Percentiles rank a stretch among this genome's conserved stretches.
Conservation (phyloP, 2,797 vertebrate genomes). For the Benthosema pterotum region DNA sequence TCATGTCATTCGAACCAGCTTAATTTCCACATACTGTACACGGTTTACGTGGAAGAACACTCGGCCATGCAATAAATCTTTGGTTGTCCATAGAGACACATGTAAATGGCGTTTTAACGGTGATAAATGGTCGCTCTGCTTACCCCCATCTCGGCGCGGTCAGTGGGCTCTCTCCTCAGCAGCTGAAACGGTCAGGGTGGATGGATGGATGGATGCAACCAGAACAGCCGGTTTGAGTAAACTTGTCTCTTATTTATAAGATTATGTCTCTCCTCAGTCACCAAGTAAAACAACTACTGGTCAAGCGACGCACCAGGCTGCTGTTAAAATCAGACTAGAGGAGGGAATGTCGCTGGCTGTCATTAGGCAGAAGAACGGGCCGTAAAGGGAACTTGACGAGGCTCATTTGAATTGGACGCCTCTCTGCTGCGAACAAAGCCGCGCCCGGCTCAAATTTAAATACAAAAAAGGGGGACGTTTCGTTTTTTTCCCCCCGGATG, state of each 20-base stretch:
- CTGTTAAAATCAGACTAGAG: slow-evolving; percentile 11
- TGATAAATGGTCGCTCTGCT: slow-evolving; percentile 35
- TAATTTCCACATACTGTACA: background rate
- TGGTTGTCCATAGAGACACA: too few relatives aligned
- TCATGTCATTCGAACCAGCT: slow-evolving; percentile 38
- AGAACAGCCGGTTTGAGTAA: slow-evolving; percentile 37
- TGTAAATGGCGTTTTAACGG: too few relatives aligned
- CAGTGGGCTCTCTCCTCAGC: slow-evolving; percentile 60
- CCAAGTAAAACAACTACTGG: slow-evolving; percentile 17
- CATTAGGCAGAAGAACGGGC: slow-evolving; percentile 9
- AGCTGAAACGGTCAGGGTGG: slow-evolving; percentile 36
- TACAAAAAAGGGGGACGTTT: slow-evolving; percentile 10
- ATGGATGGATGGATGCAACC: slow-evolving; percentile 38
- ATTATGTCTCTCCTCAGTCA: slow-evolving; percentile 27
- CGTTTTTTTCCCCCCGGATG: background rate
- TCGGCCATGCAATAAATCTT: too few relatives aligned
- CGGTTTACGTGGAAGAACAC: background rate
- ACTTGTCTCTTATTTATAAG: slow-evolving; percentile 9
- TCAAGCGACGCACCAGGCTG: slow-evolving; percentile 8
- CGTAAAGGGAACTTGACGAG: slow-evolving; percentile 22
- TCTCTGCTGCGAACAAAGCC: slow-evolving; percentile 14
- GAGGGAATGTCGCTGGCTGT: slow-evolving; percentile 13
- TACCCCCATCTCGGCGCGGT: slow-evolving; percentile 80
- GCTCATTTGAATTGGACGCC: slow-evolving; percentile 13
- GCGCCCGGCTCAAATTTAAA: slow-evolving; percentile 15